These are phyloP conservation scores for Ornithorhynchus anatinus DNA, from an alignment of 2,113 vertebrate genomes.

Conservation along the genomic window DNA sequence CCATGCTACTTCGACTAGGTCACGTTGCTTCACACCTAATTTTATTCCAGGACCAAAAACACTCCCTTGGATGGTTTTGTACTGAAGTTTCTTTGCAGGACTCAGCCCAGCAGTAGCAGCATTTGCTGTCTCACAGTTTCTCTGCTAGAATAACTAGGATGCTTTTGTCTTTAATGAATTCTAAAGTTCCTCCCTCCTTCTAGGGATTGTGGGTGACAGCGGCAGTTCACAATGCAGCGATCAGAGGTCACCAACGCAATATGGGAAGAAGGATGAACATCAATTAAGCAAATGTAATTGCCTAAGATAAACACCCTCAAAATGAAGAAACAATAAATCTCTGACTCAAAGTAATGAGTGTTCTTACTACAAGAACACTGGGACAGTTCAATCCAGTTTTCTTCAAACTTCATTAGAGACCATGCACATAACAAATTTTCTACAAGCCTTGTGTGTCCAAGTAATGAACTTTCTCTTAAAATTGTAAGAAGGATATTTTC, in stretches of 20 bases:
- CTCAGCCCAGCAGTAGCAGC: no score
- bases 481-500: background rate
- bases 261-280: slow-evolving; percentile 34
- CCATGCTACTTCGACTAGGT: no score
- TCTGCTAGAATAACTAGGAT: no score
- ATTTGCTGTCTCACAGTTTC: no score
- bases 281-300: slow-evolving; percentile 46
- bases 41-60: no score
- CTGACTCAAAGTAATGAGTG: slow-evolving; percentile 22
- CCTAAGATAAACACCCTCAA: slow-evolving; percentile 17
- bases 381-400: background rate
- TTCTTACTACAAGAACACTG: background rate
- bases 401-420: slow-evolving; percentile 1
- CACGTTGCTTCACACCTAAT: no score
- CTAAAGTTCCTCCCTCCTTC: slow-evolving; percentile 32
- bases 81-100: no score
- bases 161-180: slow-evolving; percentile 38
- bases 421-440: background rate
- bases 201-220: slow-evolving; percentile 21
- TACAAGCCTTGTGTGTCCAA: background rate
- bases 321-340: slow-evolving; percentile 28
- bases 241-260: slow-evolving; percentile 31
- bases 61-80: no score
- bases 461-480: background rate
- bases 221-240: slow-evolving; percentile 14